Base-by-base conservation (phyloP, 2,888 invertebrate species). In the Abscondita cerata region DNA sequence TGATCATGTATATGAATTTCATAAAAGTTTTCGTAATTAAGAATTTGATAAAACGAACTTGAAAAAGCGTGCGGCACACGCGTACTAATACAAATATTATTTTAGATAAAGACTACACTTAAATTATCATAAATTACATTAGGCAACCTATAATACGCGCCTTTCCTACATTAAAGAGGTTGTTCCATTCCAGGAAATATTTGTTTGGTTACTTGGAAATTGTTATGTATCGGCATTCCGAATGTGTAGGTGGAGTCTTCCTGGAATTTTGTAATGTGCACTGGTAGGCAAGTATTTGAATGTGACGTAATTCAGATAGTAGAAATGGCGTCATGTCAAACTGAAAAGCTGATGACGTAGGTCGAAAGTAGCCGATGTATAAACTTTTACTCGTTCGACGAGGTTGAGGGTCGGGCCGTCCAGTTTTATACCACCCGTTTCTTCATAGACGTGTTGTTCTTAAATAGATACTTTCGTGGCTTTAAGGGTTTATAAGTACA, bases 401-500 rank as follows among this genome's bases (percentile, higher is more conserved):
- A 61, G 41, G 59, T 54, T 62, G 51, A 58, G 59, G 53, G 62
- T 59, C 56, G 55, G 59, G 51, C 59, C 47, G 59, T 33, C 56
- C 52, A 64, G 63, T 62, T 64, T 59, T 56, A 38, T 51, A 47
- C 20, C 38, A 47, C 51, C 47, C 44, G 56, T 36, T 33, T 64
- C 40, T 55, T 48, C 48, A 40, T 13, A 56, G 59, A 18, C 51
- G 58, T 52, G 59, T 64, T 64, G 52, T 50, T 55, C 34, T 53
- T 58, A 50, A 19, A 38, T 40, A 56, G 51, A 16, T 52, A 51
- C 50, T 62, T 68, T 68, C 56, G 67, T 67, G 65, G 59, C 63
- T 61, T 64, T 54, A 60, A 64, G 59, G 60, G 83, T 81, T 80
- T 82, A 81, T 54, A 82, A 83, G 83, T 84, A 84, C 85, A 84